Base-by-base conservation (phyloP, 2,888 invertebrate genomes). In the Amphipyra tragopoginis region DNA sequence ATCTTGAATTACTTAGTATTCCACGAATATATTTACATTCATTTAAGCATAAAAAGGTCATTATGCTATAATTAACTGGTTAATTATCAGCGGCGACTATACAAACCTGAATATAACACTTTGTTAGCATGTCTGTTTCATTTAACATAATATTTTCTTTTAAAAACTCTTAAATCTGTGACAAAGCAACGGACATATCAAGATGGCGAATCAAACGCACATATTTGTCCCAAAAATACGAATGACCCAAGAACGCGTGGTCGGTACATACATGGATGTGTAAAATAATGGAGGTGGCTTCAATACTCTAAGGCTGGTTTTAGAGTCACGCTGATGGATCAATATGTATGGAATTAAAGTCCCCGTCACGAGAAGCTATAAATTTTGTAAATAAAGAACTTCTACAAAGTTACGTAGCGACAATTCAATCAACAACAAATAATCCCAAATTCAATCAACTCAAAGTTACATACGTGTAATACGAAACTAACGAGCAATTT, bases 201-300 rank as follows among this genome's bases (percentile, higher is more conserved):
- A 68, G 66, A 72, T 61, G 70, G 61, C 62, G 56, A 62, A 71
- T 78, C 68, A 75, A 75, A 76, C 48, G 47, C 65, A 63, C 65
- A 68, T 66, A 72, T 78, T 77, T 73, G 79, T 81, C 84, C 80
- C 79, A 83, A 85, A 83, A 86, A 84, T 86, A 86, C 83, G 76
- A 79, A 84, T 86, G 84, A 85, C 78, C 80, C 67, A 82, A 82
- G 77, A 72, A 59, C 68, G 79, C 75, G 80, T 76, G 77, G 75
- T 72, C 75, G 77, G 40, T 15, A 48, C 50, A 9, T 2, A 2
- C 26, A 50, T 47, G 14, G 43, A 6, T 0, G 38, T 21, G 21
- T 21, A 57, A 70, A 29, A 29, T 7, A 47, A 34, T 51, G 11
- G 65, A 71, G 34, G 34, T 21, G 70, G 56, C 34, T 26, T 44